phyloP scores from a whole-genome alignment of 64 coral and sea anemone genomes.

The Actinia equina region DNA sequence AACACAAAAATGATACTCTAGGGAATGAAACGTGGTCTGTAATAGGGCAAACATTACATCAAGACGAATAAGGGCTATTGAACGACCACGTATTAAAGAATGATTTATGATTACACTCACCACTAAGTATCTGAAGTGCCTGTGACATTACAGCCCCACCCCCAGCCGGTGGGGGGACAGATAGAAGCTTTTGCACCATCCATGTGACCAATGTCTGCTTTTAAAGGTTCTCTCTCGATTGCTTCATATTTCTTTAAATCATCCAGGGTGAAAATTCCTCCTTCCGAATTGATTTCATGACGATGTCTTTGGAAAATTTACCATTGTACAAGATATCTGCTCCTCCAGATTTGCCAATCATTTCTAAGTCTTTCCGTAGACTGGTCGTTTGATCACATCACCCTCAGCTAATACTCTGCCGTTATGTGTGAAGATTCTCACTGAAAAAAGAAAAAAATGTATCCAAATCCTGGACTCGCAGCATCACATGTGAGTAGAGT shows the following conservation, averaged over 20 bases:
- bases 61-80: too few species aligned
- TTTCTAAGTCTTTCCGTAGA: slow-evolving; percentile 46
- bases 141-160: slow-evolving; percentile 55
- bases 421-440: slow-evolving; percentile 41
- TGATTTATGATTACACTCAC: not conserved
- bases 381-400: slow-evolving; percentile 39
- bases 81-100: too few species aligned
- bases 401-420: slow-evolving; percentile 38
- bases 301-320: slow-evolving; percentile 9
- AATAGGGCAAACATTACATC: too few species aligned
- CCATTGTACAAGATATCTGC: slow-evolving; percentile 63
- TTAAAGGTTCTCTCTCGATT: slow-evolving; percentile 19
- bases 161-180: slow-evolving; percentile 49
- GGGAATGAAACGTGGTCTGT: too few species aligned
- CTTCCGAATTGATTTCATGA: slow-evolving; percentile 37
- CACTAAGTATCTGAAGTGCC: slow-evolving; percentile 44
- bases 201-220: slow-evolving; percentile 48
- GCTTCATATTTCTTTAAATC: slow-evolving; percentile 48
- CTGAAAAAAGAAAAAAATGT: not conserved
- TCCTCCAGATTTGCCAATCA: slow-evolving; percentile 40
- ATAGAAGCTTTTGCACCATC: slow-evolving; percentile 39
- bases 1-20: too few species aligned
- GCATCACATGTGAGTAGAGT: too few species aligned
- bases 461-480: too few species aligned
- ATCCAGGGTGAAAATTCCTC: slow-evolving; percentile 33